Evolutionary conservation across 2,888 invertebrate genomes (phyloP), one percentile per base, ranked within the genome.

Genomic region (Tetranychus truncatus): DNA sequence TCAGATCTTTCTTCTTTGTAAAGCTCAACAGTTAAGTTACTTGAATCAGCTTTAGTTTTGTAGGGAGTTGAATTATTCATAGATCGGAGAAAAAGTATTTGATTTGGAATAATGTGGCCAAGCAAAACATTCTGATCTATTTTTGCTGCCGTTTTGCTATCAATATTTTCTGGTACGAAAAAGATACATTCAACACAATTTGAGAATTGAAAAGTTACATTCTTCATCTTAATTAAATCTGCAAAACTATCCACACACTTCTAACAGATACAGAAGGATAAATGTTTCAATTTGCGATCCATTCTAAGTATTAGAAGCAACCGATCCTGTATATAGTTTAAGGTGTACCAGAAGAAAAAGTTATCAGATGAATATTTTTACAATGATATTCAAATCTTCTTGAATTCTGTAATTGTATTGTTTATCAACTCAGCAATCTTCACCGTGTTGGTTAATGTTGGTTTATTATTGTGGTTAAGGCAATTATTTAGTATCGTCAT

Each of bases 51-150:
- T 75, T 74, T 24, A 89, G 69, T 24, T 20, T 24, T 24, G 20
- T 69, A 69, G 20, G 69, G 69, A 11, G 15, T 69, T 5, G 69
- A 20, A 5, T 9, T 24, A 21, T 69, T 88, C 20, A 92, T 90
- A 15, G 79, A 74, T 69, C 81, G 78, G 0, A 92, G 91, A 84
- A 94, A 94, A 76, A 94, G 86, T 44, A 92, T 92, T 81, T 89
- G 88, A 81, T 89, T 88, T 0, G 92, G 91, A 79, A 95, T 90
- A 75, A 95, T 89, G 82, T 95, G 94, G 0, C 92, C 92, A 8
- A 69, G 6, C 20, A 69, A 11, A 69, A 69, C 69, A 21, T 69
- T 20, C n/a, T 6, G 8, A 69, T 69, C 21, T 4, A 69, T 69
- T 20, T 20, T n/a, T 18, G 5, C 1, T 69, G 21, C 21, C 20